Evolutionary conservation across 2,888 invertebrate species (phyloP).

Genomic region (Tetragonula carbonaria): DNA sequence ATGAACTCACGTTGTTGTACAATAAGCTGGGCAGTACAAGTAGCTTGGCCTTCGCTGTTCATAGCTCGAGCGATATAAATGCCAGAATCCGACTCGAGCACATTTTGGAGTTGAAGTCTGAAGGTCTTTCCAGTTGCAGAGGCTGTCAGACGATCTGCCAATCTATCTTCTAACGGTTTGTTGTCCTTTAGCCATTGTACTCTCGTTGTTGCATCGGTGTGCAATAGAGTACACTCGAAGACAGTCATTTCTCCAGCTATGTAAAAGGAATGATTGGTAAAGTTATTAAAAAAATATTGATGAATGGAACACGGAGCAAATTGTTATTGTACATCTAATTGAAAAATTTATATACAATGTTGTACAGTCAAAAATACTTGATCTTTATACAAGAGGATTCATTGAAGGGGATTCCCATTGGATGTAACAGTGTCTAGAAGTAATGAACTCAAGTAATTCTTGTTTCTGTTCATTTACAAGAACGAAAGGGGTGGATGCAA

Average conservation of each 20-base stretch:
- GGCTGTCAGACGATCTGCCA: constrained; percentile 90
- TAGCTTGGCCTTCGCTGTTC: constrained; percentile 91
- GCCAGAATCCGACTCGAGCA: constrained; percentile 91
- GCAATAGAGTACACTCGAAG: constrained; percentile 91
- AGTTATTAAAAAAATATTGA: constrained; percentile 5
- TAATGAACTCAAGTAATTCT: constrained; percentile 9
- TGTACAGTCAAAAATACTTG: constrained; percentile 16
- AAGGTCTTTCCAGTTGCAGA: constrained; percentile 87
- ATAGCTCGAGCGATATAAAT: constrained; percentile 95
- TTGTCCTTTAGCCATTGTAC: constrained; percentile 96
- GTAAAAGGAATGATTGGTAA: constrained; percentile 28
- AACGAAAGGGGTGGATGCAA: neutral
- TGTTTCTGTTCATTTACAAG: neutral
- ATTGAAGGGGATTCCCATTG: neutral
- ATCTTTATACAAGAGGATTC: constrained; percentile 9
- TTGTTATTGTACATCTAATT: neutral
- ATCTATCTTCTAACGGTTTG: constrained; percentile 90
- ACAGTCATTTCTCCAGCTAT: constrained; percentile 93
- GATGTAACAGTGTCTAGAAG: constrained; percentile 8
- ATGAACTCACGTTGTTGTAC: constrained; percentile 91
- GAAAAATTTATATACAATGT: constrained; percentile 14
- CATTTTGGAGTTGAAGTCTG: constrained; percentile 91
- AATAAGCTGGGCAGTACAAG: constrained; percentile 94
- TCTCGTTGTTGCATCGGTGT: constrained; percentile 85
- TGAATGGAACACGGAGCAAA: neutral